Evolutionary conservation across 2,888 invertebrate genomes (phyloP).

Genomic region (Lingula anatina): DNA sequence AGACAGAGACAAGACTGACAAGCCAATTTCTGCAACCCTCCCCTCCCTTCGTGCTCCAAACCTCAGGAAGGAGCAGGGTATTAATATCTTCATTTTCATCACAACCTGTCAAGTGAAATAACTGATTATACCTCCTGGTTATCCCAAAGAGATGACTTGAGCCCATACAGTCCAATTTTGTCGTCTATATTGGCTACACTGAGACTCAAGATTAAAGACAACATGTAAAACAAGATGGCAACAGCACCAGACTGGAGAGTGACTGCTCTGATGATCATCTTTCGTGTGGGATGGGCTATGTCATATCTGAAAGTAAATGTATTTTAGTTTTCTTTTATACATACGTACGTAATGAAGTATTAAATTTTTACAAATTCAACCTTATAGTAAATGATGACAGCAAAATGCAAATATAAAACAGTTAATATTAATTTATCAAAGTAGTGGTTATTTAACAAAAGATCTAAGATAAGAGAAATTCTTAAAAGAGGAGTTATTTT

Average conservation of each 20-base stretch:
- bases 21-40: too few species aligned
- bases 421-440: not conserved
- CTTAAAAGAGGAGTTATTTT: too few species aligned
- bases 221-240: constrained; percentile 35
- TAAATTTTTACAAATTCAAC: not conserved
- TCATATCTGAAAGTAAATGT: constrained; percentile 34
- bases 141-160: constrained; percentile 21
- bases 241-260: constrained; percentile 46
- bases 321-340: not conserved
- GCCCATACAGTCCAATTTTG: constrained; percentile 31
- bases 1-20: too few species aligned
- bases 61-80: too few species aligned
- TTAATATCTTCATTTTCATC: too few species aligned
- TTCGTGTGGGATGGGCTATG: constrained; percentile 29
- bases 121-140: constrained; percentile 23
- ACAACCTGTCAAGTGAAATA: too few species aligned
- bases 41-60: too few species aligned
- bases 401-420: not conserved
- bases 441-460: not conserved
- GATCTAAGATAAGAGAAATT: not conserved
- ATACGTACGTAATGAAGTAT: too few species aligned
- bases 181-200: constrained; percentile 37
- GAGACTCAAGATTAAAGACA: constrained; percentile 34
- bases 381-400: constrained; percentile 1
- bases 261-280: constrained; percentile 31